A percentile compares a stretch with the other conserved stretches of the same genome.
These are phyloP conservation scores for Rallus crepitans DNA, from an alignment of 2,797 vertebrate genomes.

Conservation along the genomic window DNA sequence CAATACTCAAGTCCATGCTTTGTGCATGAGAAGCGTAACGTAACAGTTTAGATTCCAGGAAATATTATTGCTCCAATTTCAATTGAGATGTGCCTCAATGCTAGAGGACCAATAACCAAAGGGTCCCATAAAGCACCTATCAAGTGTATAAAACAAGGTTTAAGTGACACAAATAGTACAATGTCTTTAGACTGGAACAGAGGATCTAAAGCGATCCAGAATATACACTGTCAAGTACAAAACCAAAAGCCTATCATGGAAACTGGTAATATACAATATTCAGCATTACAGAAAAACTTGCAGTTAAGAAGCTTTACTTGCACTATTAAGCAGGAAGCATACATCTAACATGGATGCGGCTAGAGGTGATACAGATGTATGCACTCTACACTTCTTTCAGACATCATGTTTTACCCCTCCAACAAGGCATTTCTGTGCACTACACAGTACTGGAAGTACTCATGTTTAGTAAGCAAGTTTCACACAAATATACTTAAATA, in stretches of 20 bases:
- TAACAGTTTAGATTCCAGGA: conserved; percentile 48
- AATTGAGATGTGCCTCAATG: conserved; percentile 32
- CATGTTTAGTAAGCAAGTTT: background rate
- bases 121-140: conserved; percentile 31
- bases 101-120: background rate
- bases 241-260: conserved; percentile 20
- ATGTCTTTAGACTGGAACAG: conserved; percentile 25
- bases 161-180: conserved; percentile 25
- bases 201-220: conserved; percentile 34
- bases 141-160: conserved; percentile 24
- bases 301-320: conserved; percentile 17
- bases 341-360: conserved; percentile 22
- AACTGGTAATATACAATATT: conserved; percentile 45
- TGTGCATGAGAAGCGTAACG: conserved; percentile 49
- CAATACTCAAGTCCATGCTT: conserved; percentile 44
- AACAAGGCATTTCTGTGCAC: conserved; percentile 53
- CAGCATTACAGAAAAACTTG: conserved; percentile 48
- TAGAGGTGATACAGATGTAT: conserved; percentile 30
- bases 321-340: conserved; percentile 42
- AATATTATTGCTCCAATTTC: conserved; percentile 51
- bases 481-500: conserved; percentile 43
- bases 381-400: conserved; percentile 2
- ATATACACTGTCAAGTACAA: conserved; percentile 36
- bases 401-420: background rate
- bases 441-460: conserved; percentile 1